Evolutionary conservation across 2,888 invertebrate genomes (phyloP).

Genomic region (Caenorhabditis sulstoni): DNA sequence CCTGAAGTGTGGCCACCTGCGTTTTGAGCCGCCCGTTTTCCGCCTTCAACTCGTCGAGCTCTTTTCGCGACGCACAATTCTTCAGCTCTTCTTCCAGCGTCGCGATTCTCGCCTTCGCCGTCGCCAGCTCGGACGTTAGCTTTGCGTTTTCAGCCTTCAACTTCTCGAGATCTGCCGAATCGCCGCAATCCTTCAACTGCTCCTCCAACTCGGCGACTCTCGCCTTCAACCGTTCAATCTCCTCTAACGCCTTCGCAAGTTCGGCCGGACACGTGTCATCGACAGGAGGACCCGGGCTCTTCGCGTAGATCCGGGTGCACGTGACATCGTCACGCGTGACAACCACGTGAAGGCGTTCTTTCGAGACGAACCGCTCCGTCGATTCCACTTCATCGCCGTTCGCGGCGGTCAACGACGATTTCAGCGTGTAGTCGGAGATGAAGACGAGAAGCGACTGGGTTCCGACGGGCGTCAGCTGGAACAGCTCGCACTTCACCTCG

Average conservation of each 20-base stretch:
- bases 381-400: not conserved
- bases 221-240: no score
- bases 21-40: not conserved
- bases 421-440: not conserved
- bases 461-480: not conserved
- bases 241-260: no score
- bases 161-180: no score
- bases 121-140: not conserved
- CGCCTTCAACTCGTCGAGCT: not conserved
- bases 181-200: no score
- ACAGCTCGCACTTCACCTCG: not conserved
- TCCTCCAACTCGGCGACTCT: no score
- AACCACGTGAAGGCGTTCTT: not conserved
- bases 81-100: not conserved
- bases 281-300: not conserved
- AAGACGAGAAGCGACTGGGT: not conserved
- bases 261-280: no score
- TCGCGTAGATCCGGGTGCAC: not conserved
- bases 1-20: not conserved
- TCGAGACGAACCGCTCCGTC: not conserved
- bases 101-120: not conserved
- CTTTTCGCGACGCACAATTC: not conserved
- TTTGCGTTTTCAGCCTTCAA: not conserved
- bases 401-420: not conserved
- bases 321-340: not conserved